phyloP scores from a whole-genome alignment of 2,888 invertebrate genomes.

The Platerodrilus igneus region DNA sequence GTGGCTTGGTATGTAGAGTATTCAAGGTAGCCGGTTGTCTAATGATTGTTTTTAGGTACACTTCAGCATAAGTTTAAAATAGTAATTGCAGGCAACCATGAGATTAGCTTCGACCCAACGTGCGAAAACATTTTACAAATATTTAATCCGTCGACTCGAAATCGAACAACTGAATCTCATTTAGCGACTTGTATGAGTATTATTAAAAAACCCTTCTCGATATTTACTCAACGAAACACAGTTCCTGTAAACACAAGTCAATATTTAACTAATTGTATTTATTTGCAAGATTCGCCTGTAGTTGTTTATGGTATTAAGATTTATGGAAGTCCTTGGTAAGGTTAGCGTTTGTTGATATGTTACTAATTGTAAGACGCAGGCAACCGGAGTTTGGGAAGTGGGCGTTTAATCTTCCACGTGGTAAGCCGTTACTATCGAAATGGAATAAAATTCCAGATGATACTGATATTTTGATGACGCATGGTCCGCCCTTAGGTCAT shows the following conservation, averaged over 20 bases:
- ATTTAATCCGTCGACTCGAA: constrained; percentile 15
- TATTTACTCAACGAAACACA: constrained; percentile 14
- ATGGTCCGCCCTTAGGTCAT: constrained; percentile 78
- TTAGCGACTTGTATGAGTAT: constrained; percentile 55
- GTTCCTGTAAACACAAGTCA: constrained; percentile 54
- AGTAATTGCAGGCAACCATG: constrained; percentile 84
- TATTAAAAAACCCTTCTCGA: constrained; percentile 18
- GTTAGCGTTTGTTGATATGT: constrained; percentile 2
- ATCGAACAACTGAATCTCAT: constrained; percentile 34
- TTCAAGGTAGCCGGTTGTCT: background rate
- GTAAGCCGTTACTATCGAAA: constrained; percentile 64
- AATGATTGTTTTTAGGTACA: constrained; percentile 35
- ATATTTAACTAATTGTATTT: constrained; percentile 70
- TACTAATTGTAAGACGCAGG: constrained; percentile 46
- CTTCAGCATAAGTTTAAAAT: constrained; percentile 75
- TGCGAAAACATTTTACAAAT: constrained; percentile 19
- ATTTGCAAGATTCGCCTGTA: constrained; percentile 67
- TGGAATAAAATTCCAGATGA: constrained; percentile 75
- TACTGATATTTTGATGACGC: constrained; percentile 74
- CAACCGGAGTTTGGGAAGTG: constrained; percentile 77
- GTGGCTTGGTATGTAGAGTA: constrained; percentile 58
- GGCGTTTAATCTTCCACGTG: constrained; percentile 77
- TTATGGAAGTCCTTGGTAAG: constrained; percentile 77
- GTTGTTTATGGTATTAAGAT: constrained; percentile 70
- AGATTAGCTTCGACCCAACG: constrained; percentile 71